Base-by-base conservation (phyloP, 2,113 vertebrate genomes). In the Haplochromis burtoni region DNA sequence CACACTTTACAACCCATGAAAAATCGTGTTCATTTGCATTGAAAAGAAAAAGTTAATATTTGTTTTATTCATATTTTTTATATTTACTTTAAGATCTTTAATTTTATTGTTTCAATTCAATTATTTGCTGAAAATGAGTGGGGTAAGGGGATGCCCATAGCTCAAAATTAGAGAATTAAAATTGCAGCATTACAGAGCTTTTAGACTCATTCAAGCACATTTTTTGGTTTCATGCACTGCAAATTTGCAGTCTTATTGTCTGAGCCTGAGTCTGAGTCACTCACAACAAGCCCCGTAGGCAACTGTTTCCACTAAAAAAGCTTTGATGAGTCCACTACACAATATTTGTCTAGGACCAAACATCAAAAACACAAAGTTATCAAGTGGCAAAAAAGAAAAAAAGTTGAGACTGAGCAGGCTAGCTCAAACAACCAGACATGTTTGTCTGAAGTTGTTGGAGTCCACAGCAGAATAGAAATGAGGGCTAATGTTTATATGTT, bases 301-400 rank as follows among this genome's bases (percentile, higher is more conserved):
- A 83, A 71, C 35, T 53, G 45, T 78, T 80, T 84, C 68, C 31
- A 47, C 21, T 51, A 57, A 68, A 89, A 83, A 53, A 9, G 16
- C 73, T 82, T 86, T 86, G 83, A 63, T 80, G 53, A 87, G 82
- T 82, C 79, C 49, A 76, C 45, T 49, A 24, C 24, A 45, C 42
- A 78, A 21, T 71, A 63, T 86, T 82, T 88, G 21, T 86, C 59
- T 71, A 53, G 35, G 81, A 80, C 42, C 14, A 86, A 84, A 76
- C 82, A 90, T 81, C 87, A 89, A 63, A 80, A 73, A 68, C 33
- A 86, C 80, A 80, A 87, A 78, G 42, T 49, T 81, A 54, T 84
- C 7, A 38, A 81, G 59, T 59, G 45, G 24, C 53, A 73, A 57
- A 26, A 79, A 26, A 49, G 71, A 21, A 40, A 83, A 86, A 79